Percentiles rank a stretch among this genome's conserved stretches.
Conservation (phyloP, 2,113 vertebrate species). For the Pipra filicauda region DNA sequence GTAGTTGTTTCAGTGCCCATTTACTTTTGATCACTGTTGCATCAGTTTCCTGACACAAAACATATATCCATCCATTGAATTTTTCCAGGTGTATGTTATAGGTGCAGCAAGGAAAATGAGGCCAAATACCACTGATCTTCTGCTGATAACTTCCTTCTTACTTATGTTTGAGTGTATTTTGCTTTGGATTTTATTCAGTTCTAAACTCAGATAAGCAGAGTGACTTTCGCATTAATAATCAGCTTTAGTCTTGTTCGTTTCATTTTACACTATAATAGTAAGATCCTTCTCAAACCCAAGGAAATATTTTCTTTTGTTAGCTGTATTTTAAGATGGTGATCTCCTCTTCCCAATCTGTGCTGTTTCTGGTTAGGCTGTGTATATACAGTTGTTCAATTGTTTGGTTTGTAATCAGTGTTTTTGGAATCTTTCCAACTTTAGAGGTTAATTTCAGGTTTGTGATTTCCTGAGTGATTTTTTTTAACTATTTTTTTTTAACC, state of each 20-base stretch:
- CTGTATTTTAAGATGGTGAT: neutral
- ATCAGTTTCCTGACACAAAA: neutral
- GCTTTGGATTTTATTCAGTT: neutral
- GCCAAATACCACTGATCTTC: neutral
- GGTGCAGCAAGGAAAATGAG: neutral
- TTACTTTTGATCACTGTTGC: neutral
- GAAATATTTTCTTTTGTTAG: neutral
- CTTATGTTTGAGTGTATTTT: neutral
- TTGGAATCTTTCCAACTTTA: slow-evolving; percentile 13
- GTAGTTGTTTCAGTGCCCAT: neutral
- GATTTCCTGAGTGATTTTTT: neutral
- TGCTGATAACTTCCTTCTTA: neutral
- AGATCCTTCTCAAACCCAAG: neutral
- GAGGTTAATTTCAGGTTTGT: neutral
- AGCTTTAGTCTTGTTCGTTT: neutral
- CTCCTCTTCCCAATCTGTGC: neutral
- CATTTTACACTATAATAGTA: neutral
- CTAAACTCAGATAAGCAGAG: neutral
- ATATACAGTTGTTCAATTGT: neutral
- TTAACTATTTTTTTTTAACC: neutral
- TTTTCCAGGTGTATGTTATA: neutral
- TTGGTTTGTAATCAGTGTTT: slow-evolving; percentile 35
- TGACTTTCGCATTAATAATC: neutral
- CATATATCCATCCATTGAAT: neutral
- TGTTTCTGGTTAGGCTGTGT: neutral